phyloP scores from a whole-genome alignment of 1,140 invertebrate genomes.

The Spodoptera frugiperda region DNA sequence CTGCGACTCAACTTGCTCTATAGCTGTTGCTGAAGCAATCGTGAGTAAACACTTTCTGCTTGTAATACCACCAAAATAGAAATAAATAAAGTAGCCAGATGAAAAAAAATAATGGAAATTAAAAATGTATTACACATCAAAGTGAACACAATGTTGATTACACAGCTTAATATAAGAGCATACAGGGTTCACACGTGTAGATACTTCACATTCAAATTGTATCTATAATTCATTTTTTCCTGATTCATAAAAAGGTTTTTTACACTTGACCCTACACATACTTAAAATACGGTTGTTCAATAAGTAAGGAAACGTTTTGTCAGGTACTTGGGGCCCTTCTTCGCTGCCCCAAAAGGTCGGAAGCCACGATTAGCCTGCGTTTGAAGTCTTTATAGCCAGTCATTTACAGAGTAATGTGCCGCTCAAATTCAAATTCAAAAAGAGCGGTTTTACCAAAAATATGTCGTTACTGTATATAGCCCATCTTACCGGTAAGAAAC shows the following conservation, averaged over 20 bases:
- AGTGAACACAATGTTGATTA: background rate
- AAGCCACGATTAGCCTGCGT: slow-evolving; percentile 83
- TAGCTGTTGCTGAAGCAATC: slow-evolving; percentile 21
- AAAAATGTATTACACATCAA: background rate
- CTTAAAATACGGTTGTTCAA: slow-evolving; percentile 67
- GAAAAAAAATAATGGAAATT: background rate
- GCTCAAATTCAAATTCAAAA: slow-evolving; percentile 81
- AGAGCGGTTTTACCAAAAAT: slow-evolving; percentile 55
- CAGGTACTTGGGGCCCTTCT: slow-evolving; percentile 73
- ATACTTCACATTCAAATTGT: slow-evolving; percentile 36
- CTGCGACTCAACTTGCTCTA: slow-evolving; percentile 35
- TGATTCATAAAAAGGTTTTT: slow-evolving; percentile 37
- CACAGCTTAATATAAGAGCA: slow-evolving; percentile 3
- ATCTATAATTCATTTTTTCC: slow-evolving; percentile 32
- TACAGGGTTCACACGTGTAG: background rate
- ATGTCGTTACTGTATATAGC: slow-evolving; percentile 43
- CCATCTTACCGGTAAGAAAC: slow-evolving; percentile 18
- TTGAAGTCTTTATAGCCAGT: slow-evolving; percentile 83
- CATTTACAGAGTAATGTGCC: slow-evolving; percentile 80
- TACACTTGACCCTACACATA: slow-evolving; percentile 51
- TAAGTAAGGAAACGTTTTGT: slow-evolving; percentile 71
- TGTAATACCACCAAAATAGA: background rate
- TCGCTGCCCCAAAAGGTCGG: slow-evolving; percentile 74
- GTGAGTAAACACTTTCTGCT: slow-evolving; percentile 1
- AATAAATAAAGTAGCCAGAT: background rate